Base-by-base conservation (phyloP, 35 echinoderm and acorn worm species). In the Lytechinus variegatus region DNA sequence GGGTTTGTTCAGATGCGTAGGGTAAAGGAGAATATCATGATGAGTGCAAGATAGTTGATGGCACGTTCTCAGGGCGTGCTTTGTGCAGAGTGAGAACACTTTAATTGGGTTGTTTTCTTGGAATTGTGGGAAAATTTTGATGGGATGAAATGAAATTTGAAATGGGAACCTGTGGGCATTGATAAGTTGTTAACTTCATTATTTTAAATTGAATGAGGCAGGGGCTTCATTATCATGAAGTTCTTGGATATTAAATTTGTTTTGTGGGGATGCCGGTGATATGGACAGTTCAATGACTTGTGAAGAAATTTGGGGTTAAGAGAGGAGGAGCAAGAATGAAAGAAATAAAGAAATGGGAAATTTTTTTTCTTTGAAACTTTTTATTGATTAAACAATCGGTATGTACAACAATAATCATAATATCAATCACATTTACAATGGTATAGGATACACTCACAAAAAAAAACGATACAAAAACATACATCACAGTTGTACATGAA, bases 141-240 rank as follows among this genome's bases (percentile, higher is more conserved):
- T 79, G 66, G n/a, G 66, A 79, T 79, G 19, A 79, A 79, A 79
- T 79, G 66, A 79, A 79, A 79, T 79, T 24, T 79, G 66, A 79
- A n/a, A 79, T 79, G 66, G n/a, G 61, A 24, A 72, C 61, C 61
- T 72, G 1, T 72, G 61, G 61, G 66, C 66, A n/a, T n/a, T 5
- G 66, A 6, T 24, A 79, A 79, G 16, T 79, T 79, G 19, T 79
- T 19, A 79, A 79, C 66, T 79, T 79, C 8, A 79, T 79, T 79
- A 79, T 79, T 16, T 1, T 24, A 7, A 79, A 79, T 24, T 79
- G 66, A 79, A 79, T 16, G 16, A n/a, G 19, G 12, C 24, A 5
- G 2, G n/a, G 66, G 66, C 66, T n/a, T 16, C 8, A 7, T 79
- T 24, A 79, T 8, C 7, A 79, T 71, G 12, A 3, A 71, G 24